Evolutionary conservation across 2,888 invertebrate species (phyloP).

Genomic region (Campaea margaritaria): DNA sequence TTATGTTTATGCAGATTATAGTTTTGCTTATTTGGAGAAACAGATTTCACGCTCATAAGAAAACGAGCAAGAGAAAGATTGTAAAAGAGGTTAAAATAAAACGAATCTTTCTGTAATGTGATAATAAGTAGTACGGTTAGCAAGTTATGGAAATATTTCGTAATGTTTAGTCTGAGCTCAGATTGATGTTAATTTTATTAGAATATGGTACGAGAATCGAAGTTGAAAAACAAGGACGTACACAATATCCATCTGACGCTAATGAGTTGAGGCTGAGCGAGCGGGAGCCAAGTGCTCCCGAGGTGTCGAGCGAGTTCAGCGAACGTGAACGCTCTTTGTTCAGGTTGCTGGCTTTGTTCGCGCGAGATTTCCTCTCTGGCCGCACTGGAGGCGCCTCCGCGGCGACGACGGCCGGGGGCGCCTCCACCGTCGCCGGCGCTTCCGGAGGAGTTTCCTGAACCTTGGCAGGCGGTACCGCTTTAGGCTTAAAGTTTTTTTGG

Average conservation of each 20-base stretch:
- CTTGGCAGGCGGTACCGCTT: conserved; percentile 71
- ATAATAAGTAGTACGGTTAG: too few species aligned
- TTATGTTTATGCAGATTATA: too few species aligned
- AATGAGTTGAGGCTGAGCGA: conserved; percentile 89
- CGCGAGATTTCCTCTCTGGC: conserved; percentile 70
- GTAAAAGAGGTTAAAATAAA: too few species aligned
- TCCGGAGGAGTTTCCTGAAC: conserved; percentile 54
- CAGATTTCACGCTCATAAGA: too few species aligned
- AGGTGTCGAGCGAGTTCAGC: conserved; percentile 68
- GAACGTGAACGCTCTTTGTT: conserved; percentile 78
- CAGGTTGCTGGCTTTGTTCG: conserved; percentile 57
- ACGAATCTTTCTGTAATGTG: too few species aligned
- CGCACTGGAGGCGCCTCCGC: conserved; percentile 61
- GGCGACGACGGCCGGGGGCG: conserved; percentile 36
- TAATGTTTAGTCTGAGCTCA: too few species aligned
- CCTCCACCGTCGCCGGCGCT: conserved; percentile 38
- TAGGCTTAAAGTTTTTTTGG: conserved; percentile 80
- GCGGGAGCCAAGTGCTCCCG: conserved; percentile 74
- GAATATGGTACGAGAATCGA: background rate
- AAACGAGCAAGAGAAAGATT: too few species aligned
- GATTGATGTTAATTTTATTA: background rate
- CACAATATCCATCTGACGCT: conserved; percentile 94
- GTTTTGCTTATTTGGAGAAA: too few species aligned
- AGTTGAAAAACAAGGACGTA: conserved; percentile 79
- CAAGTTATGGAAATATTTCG: too few species aligned